Percentiles rank a stretch among this genome's conserved stretches.
phyloP scores from a whole-genome alignment of 2,888 invertebrate species.

The Rhagonycha fulva region DNA sequence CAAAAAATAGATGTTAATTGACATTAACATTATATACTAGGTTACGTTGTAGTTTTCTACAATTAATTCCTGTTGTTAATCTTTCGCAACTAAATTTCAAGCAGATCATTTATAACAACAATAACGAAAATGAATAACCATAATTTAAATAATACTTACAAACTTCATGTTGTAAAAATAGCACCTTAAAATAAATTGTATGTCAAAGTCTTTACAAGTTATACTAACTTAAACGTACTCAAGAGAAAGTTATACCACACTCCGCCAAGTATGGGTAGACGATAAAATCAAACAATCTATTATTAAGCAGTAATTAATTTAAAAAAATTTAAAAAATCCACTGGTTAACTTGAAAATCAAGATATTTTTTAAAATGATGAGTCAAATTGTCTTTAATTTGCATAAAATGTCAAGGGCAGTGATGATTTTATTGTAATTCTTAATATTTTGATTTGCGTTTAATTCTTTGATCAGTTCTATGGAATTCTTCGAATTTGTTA shows the following conservation, averaged over 20 bases:
- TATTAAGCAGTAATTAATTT: neutral
- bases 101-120: neutral
- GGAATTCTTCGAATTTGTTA: neutral
- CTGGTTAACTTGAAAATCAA: slow-evolving; percentile 1
- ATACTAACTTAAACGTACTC: slow-evolving; percentile 1
- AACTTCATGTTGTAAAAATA: neutral
- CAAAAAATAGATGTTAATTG: neutral
- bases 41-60: neutral
- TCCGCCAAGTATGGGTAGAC: neutral
- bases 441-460: neutral
- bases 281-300: neutral
- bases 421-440: neutral
- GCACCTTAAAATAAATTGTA: neutral
- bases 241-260: slow-evolving; percentile 15
- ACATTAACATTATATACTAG: neutral
- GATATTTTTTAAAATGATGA: slow-evolving; percentile 4
- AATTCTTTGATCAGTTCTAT: neutral
- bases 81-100: neutral
- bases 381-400: slow-evolving; percentile 1
- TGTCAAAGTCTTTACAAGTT: slow-evolving; percentile 5
- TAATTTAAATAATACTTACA: slow-evolving; percentile 4
- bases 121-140: neutral
- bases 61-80: neutral
- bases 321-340: slow-evolving; percentile 1
- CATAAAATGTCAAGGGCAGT: neutral